These are phyloP conservation scores for Morelia viridis DNA, from an alignment of 2,797 vertebrate genomes.

Conservation along the genomic window DNA sequence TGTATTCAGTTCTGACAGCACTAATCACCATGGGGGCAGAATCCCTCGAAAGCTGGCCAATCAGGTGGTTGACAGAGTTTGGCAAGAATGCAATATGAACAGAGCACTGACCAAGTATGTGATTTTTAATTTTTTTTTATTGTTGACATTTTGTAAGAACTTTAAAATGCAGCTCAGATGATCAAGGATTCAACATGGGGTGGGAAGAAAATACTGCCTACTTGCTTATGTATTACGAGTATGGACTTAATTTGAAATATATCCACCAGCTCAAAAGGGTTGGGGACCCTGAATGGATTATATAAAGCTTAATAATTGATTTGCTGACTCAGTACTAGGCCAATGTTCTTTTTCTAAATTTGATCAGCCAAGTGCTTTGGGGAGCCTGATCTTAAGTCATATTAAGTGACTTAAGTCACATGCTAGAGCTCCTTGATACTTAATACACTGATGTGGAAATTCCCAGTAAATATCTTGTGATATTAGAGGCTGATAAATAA, in stretches of 20 bases:
- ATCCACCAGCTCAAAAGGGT: not conserved
- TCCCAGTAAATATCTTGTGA: not conserved
- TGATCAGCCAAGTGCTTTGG: not conserved
- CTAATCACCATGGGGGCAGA: conserved; percentile 94
- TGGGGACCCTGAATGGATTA: not conserved
- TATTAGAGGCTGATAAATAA: not conserved
- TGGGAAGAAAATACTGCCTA: not conserved
- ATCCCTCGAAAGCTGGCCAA: conserved; percentile 90
- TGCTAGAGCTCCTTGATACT: not conserved
- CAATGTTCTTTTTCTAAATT: not conserved
- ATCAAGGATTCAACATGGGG: conserved; percentile 8
- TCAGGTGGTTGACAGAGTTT: conserved; percentile 93
- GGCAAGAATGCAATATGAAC: conserved; percentile 99
- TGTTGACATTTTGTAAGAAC: not conserved
- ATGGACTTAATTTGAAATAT: not conserved
- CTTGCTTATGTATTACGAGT: not conserved
- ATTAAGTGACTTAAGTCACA: too few species aligned
- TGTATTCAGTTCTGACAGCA: conserved; percentile 87
- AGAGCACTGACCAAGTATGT: conserved; percentile 95
- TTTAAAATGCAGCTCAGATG: not conserved
- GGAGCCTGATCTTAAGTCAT: not conserved
- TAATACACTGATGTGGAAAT: not conserved
- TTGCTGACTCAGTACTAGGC: not conserved
- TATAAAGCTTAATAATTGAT: not conserved
- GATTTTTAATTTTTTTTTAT: not conserved